Evolutionary conservation across 2,888 invertebrate genomes (phyloP), one percentile per base, ranked within the genome.

Genomic region (Agrilus cyanescens): DNA sequence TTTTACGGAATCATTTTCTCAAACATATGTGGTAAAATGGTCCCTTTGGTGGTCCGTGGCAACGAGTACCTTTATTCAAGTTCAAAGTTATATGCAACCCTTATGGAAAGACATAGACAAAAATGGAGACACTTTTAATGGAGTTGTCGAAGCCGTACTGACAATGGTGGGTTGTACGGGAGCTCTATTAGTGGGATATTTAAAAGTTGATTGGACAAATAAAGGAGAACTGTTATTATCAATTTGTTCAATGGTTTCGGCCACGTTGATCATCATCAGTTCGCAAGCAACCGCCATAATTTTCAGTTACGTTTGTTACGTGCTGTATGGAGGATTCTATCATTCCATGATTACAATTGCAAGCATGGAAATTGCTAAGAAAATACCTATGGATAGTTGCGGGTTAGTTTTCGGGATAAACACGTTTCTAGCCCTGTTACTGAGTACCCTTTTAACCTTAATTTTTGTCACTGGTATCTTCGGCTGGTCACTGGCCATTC

Each of bases 361-460:
- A 10, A 91, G 90, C 63, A 82, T 85, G 37, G 89, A 91, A 69
- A 85, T 95, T 40, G 93, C 94, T 0, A 78, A 82, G 47, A 72
- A 80, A 48, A 73, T 94, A 44, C 73, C 77, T 43, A 82, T 85
- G 53, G 87, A 90, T 39, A 87, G 87, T 63, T 91, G 86, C 62
- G 93, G 89, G 0, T 70, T 94, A 4, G 82, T 95, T 50, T 93
- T 94, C 65, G 94, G 94, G 4, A 74, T 91, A 51, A 94, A 91
- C 65, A 90, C 86, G 0, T 79, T 93, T 43, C 49, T 86, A 0
- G 88, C 90, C 4, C 73, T 93, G 4, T 60, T 76, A 0, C 62
- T 90, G 1, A 91, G 94, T 66, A 80, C 86, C 0, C 59, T 88
- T 29, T 66, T 94, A 30, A 94, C 90, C 0, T 55, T 77, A 0